Percentiles rank a stretch among this genome's conserved stretches.
phyloP scores from a whole-genome alignment of 2,888 invertebrate species.

The Athripsodes cinereus region DNA sequence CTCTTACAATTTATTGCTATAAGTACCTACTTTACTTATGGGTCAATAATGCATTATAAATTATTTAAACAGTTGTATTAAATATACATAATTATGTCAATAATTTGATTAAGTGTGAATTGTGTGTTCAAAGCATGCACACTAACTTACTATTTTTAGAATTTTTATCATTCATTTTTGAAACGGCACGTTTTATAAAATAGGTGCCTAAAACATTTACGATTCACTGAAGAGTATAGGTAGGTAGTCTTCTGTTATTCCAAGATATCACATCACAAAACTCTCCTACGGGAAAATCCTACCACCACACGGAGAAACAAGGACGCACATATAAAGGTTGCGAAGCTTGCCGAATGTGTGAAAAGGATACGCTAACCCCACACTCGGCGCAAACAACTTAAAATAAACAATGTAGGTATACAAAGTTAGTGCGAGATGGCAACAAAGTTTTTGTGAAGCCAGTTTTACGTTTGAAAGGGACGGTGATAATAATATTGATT shows the following conservation, averaged over 20 bases:
- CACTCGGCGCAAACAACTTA: neutral
- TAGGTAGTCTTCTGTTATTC: conserved; percentile 55
- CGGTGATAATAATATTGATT: neutral
- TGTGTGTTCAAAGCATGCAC: too few relatives aligned
- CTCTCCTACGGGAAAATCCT: conserved; percentile 49
- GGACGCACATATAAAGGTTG: conserved; percentile 41
- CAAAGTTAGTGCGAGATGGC: conserved; percentile 12
- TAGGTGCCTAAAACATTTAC: conserved; percentile 47
- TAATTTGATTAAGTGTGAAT: too few relatives aligned
- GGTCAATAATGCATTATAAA: too few relatives aligned
- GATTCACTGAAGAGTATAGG: conserved; percentile 49
- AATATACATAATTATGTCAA: too few relatives aligned
- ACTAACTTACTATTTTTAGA: too few relatives aligned
- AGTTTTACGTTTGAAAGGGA: conserved; percentile 2
- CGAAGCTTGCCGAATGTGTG: conserved; percentile 30
- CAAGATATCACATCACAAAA: conserved; percentile 53
- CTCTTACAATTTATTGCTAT: too few relatives aligned
- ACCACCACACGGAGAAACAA: conserved; percentile 32
- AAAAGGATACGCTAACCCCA: conserved; percentile 28
- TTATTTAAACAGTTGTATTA: too few relatives aligned
- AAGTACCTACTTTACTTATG: too few relatives aligned
- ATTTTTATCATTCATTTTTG: too few relatives aligned
- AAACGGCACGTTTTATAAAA: too few relatives aligned
- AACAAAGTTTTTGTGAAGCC: neutral
- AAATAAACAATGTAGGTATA: conserved; percentile 7